These are phyloP conservation scores for Saccostrea echinata DNA, from an alignment of 1,140 invertebrate species.

Conservation along the genomic window DNA sequence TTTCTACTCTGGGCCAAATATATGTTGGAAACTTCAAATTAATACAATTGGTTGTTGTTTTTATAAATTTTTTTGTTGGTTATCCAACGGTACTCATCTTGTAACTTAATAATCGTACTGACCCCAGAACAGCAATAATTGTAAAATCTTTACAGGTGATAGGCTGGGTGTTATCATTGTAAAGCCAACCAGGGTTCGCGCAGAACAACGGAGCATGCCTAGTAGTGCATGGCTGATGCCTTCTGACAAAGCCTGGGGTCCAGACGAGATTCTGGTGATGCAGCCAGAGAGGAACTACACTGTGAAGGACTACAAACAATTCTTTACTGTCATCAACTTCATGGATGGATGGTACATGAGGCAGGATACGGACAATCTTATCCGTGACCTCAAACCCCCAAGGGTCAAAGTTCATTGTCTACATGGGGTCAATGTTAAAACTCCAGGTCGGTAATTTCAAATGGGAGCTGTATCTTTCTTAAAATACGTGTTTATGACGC, in stretches of 20 bases:
- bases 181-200: conserved; percentile 87
- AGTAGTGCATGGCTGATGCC: conserved; percentile 97
- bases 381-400: conserved; percentile 57
- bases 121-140: too few relatives aligned
- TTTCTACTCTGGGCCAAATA: too few relatives aligned
- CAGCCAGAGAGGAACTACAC: conserved; percentile 92
- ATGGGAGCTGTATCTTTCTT: too few relatives aligned
- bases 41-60: too few relatives aligned
- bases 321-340: conserved; percentile 90
- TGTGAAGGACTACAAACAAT: conserved; percentile 89
- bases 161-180: conserved; percentile 92
- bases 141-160: conserved; percentile 86
- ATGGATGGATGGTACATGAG: conserved; percentile 61
- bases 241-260: conserved; percentile 91
- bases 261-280: conserved; percentile 89
- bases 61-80: too few relatives aligned
- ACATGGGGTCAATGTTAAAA: conserved; percentile 89
- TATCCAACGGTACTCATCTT: too few relatives aligned
- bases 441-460: conserved; percentile 82
- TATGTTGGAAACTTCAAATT: too few relatives aligned
- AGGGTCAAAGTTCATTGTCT: conserved; percentile 79
- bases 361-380: conserved; percentile 62
- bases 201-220: conserved; percentile 95
- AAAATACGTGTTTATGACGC: too few relatives aligned
- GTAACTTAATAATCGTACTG: too few relatives aligned